Percentiles rank a stretch among this genome's conserved stretches.
phyloP scores from a whole-genome alignment of 2,888 invertebrate species.

The Aleiodes testaceus region DNA sequence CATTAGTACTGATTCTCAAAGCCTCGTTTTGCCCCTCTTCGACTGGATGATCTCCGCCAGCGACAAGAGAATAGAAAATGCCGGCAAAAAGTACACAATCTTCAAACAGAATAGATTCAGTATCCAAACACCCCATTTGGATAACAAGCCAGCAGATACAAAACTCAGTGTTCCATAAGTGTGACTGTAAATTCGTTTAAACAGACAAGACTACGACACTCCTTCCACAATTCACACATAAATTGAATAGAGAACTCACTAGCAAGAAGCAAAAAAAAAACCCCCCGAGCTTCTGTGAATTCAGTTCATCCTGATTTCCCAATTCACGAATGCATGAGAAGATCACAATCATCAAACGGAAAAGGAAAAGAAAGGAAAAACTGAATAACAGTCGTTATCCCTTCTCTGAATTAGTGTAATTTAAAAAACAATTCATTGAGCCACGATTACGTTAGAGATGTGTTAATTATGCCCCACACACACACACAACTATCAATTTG shows the following conservation, averaged over 20 bases:
- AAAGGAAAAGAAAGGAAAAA: background rate
- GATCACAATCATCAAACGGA: constrained; percentile 8
- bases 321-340: constrained; percentile 16
- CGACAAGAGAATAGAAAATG: constrained; percentile 30
- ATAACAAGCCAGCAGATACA: constrained; percentile 16
- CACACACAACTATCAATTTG: background rate
- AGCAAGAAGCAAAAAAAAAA: background rate
- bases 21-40: constrained; percentile 21
- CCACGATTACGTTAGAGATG: constrained; percentile 8
- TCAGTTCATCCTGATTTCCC: constrained; percentile 26
- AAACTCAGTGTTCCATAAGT: constrained; percentile 6
- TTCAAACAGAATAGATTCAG: constrained; percentile 12
- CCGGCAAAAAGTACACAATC: constrained; percentile 13
- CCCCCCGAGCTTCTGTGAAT: background rate
- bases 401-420: background rate
- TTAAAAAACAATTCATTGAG: background rate
- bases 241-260: constrained; percentile 25
- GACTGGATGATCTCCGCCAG: constrained; percentile 2
- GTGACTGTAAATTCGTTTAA: constrained; percentile 38
- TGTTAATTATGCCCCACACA: constrained; percentile 3
- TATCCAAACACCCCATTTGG: constrained; percentile 13
- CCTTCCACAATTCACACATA: constrained; percentile 28
- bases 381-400: background rate
- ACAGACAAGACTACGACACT: constrained; percentile 19
- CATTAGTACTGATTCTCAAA: constrained; percentile 24